Evolutionary conservation across 1,140 invertebrate genomes (phyloP), one percentile per base, ranked within the genome.

Genomic region (Euschistus heros): DNA sequence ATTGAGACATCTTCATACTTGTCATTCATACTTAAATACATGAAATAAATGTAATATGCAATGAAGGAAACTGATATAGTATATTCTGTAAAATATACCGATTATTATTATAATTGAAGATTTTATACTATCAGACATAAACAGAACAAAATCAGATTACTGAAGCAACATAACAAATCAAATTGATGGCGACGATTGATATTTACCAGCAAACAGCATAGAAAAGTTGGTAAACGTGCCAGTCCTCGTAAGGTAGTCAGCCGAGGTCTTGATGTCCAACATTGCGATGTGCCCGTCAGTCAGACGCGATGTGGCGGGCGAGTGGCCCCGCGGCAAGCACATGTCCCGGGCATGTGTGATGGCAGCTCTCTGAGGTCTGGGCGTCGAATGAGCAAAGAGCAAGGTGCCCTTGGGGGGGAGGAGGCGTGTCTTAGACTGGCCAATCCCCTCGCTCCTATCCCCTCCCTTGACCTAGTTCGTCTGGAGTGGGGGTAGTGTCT

Each of bases 231-330:
- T 80, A 67, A 82, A 81, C 18, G 80, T 75, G 72, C 81, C 75
- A 71, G 76, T 78, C 78, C 81, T 73, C 74, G 79, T 77, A 72
- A 81, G 76, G 76, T 84, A 75, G 76, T 83, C 77, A 54, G 77
- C 75, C 77, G 77, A 82, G 10, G 76, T 77, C 73, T 84, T 84
- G 71, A 84, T 80, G 76, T 84, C 82, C 73, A 84, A 75, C 82
- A 84, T 84, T 71, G 70, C 74, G 18, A 24, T 57, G 54, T 20
- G 15, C 6, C 18, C 26, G 30, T 17, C 17, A 24, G 24, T 24
- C 15, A 17, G 20, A 17, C 20, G 18, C 54, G 24, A 8, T 8
- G 18, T 20, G 18, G 50, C n/a, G 37, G 33, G 62, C 37, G 20
- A 26, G 63, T 30, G 50, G n/a, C 15, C 47, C 24, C 22, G 47